These are phyloP conservation scores for Myotis davidii DNA, from an alignment of 2,113 vertebrate species.

Conservation along the genomic window DNA sequence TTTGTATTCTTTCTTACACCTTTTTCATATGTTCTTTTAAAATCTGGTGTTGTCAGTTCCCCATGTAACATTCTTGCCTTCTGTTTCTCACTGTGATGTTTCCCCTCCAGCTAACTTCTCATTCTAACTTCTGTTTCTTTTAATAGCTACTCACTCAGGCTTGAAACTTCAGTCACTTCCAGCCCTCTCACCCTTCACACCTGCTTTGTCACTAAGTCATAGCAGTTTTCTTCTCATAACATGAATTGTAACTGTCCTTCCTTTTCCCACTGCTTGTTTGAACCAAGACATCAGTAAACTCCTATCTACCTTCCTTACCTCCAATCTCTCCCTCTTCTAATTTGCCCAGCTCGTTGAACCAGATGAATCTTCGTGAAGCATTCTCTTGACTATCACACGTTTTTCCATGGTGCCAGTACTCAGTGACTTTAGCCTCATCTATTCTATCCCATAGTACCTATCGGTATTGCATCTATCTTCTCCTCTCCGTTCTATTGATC, in stretches of 20 bases:
- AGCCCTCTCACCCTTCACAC: not conserved
- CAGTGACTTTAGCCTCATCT: not conserved
- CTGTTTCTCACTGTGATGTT: slow-evolving; percentile 5
- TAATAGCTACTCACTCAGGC: slow-evolving; percentile 66
- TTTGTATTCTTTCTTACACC: not conserved
- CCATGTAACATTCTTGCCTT: not conserved
- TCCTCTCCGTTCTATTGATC: not conserved
- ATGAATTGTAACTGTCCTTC: not conserved
- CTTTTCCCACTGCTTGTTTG: not conserved
- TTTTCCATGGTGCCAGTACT: not conserved
- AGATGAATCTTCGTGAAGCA: not conserved
- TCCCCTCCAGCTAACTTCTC: slow-evolving; percentile 33
- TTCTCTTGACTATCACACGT: not conserved
- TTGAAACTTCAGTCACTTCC: slow-evolving; percentile 72
- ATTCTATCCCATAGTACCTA: not conserved
- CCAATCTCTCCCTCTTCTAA: not conserved
- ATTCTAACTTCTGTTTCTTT: slow-evolving; percentile 74
- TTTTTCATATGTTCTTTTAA: not conserved
- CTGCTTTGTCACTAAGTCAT: not conserved
- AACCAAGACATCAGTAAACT: not conserved
- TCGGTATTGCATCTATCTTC: not conserved
- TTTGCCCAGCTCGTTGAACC: not conserved
- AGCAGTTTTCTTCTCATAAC: not conserved
- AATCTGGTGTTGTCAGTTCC: not conserved
- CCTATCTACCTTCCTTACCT: not conserved